Conservation (phyloP, 2,888 invertebrate species). For the Harpalus rufipes region DNA sequence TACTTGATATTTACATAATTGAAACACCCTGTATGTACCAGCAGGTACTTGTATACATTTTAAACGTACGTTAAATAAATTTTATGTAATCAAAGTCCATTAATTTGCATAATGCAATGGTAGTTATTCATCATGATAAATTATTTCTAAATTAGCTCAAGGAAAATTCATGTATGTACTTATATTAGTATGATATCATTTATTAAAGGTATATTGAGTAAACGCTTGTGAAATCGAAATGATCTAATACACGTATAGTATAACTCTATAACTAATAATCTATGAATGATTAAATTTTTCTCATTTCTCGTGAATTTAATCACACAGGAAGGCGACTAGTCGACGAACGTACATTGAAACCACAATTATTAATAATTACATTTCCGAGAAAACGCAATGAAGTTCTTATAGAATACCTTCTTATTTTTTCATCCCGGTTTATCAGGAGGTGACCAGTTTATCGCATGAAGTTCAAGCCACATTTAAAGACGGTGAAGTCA, state of each 20-base stretch:
- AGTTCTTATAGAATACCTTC: background rate
- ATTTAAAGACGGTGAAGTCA: conserved; percentile 45
- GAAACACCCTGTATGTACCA: background rate
- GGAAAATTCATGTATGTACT: conserved; percentile 19
- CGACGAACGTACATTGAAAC: background rate
- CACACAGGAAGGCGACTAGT: conserved; percentile 32
- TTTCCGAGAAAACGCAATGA: conserved; percentile 12
- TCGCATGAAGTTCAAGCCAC: conserved; percentile 30
- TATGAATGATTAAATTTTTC: conserved; percentile 12
- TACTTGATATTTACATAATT: too few relatives aligned
- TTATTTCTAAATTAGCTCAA: conserved; percentile 30
- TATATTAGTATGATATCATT: conserved; percentile 14
- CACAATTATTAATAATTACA: conserved; percentile 22
- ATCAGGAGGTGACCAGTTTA: conserved; percentile 31
- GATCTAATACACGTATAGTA: conserved; percentile 6
- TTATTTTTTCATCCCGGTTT: conserved; percentile 36
- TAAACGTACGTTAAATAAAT: background rate
- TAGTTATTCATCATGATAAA: conserved; percentile 17
- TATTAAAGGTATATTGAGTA: conserved; percentile 10
- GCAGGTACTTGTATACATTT: conserved; percentile 8
- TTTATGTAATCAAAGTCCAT: conserved; percentile 1
- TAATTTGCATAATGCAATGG: conserved; percentile 12
- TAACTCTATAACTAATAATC: background rate
- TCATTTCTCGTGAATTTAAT: conserved; percentile 18
- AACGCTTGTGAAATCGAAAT: conserved; percentile 8